Evolutionary conservation across 2,888 invertebrate genomes (phyloP), one percentile per base, ranked within the genome.

Genomic region (Empis livida): DNA sequence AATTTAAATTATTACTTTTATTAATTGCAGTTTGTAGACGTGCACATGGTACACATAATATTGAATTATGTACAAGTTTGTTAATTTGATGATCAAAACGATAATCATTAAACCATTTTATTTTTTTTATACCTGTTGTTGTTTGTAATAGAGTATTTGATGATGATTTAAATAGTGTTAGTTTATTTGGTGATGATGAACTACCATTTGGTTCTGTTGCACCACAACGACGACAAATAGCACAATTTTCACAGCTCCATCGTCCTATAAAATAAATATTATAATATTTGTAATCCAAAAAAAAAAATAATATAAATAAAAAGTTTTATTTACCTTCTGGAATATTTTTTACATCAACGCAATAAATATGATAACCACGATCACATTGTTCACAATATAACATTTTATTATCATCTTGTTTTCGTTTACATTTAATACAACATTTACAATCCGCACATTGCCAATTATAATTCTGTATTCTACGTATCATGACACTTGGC

Each of bases 351-450:
- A 92, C 69, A 8, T 88, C 89, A 46, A 92, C 86, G 71, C 94
- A 95, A 72, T 87, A 89, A 54, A 89, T 86, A 67, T 94, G 94
- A 71, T 86, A 92, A 70, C 93, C 93, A 62, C 93, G 76, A 72
- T 94, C 94, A 71, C 94, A 95, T 61, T 86, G 82, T 68, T 94
- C 93, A 69, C 94, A 95, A 71, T 86, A 92, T 61, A 94, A 77
- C 89, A 93, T 91, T 71, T 89, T 87, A 62, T 88, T 88, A 72
- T 87, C 88, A 65, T 87, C 84, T 54, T 81, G 81, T 32, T 84
- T 82, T 64, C 82, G 82, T 57, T 79, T 77, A 68, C 94, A 95
- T 55, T 82, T 78, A 53, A 82, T 80, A 71, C 95, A 95, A 43
- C 82, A 80, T 73, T 94, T 94, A 70, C 94, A 95, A 58, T 90